Evolutionary conservation across 2,797 vertebrate species (phyloP), one percentile per base, ranked within the genome.

Genomic region (Mormyrops attenuatus): DNA sequence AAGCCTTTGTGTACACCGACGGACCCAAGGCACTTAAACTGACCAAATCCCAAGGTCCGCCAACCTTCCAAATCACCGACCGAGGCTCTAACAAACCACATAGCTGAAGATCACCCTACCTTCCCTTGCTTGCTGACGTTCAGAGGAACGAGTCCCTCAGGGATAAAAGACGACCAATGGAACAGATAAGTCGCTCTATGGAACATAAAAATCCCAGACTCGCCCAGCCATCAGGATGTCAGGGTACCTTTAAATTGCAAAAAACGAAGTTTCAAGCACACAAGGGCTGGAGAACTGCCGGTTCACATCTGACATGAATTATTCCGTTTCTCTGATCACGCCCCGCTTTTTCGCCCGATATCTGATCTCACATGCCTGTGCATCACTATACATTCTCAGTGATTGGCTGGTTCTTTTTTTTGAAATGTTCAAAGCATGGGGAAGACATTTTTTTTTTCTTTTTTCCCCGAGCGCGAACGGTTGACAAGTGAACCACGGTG

Each of bases 271-370:
- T 73, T 85, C 77, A 47, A 89, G 89, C 77, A 86, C 85, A 77
- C 86, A 41, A 55, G 30, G 26, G 73, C 89, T 44, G 30, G 89
- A 57, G 89, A 80, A 47, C 85, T 69, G 91, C 55, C 55, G 52
- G 38, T 53, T 20, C 69, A 89, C 60, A 90, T 92, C 66, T 66
- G 77, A 91, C 87, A 92, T 84, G 41, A 84, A 88, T 90, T 47
- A 44, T 85, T 92, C 57, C 69, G 89, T 89, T 93, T 89, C 91
- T 38, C 89, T 92, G 93, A 93, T 93, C 92, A 91, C 90, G 77
- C 91, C 89, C 88, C 50, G 88, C 90, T 91, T 90, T 93, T 82
- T 87, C 55, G 26, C 63, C 66, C 89, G 89, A 55, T 91, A 92
- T 94, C 92, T 92, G 92, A 94, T 93, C 91, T 88, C 85, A 89